Evolutionary conservation across 2,113 vertebrate genomes (phyloP).

Genomic region (Zootoca vivipara): DNA sequence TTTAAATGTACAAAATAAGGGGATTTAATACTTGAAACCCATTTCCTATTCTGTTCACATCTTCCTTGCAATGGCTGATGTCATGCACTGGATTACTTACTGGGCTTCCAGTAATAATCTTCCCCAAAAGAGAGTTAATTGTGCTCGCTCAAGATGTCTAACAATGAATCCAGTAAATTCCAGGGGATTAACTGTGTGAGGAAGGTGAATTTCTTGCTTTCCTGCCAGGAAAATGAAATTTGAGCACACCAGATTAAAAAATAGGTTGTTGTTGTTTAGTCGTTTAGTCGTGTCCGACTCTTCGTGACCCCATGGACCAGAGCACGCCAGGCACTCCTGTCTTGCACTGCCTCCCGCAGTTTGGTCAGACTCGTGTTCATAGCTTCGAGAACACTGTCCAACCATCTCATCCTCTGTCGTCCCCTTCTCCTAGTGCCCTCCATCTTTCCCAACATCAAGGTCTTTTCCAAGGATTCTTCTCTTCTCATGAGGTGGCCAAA

Average conservation of each 20-base stretch:
- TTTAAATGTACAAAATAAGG: background rate
- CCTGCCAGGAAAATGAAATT: conserved; percentile 42
- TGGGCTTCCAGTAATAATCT: background rate
- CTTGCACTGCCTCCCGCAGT: too few species aligned
- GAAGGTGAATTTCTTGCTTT: conserved; percentile 11
- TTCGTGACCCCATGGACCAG: too few species aligned
- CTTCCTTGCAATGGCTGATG: background rate
- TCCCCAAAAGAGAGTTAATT: background rate
- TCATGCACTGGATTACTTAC: background rate
- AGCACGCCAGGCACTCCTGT: too few species aligned
- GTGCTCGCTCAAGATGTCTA: background rate
- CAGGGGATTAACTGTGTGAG: background rate
- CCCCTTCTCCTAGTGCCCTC: too few species aligned
- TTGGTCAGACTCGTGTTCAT: too few species aligned
- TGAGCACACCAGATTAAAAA: conserved; percentile 45
- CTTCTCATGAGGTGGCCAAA: too few species aligned
- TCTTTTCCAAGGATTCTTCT: too few species aligned
- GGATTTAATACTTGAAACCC: background rate
- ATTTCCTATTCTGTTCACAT: background rate
- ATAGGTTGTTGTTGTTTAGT: too few species aligned
- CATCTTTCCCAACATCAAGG: too few species aligned
- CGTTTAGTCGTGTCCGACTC: too few species aligned
- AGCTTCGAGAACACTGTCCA: too few species aligned
- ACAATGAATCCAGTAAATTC: background rate
- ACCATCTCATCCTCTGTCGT: too few species aligned